phyloP scores from a whole-genome alignment of 2,113 vertebrate genomes.

The Oreotrochilus melanogaster region DNA sequence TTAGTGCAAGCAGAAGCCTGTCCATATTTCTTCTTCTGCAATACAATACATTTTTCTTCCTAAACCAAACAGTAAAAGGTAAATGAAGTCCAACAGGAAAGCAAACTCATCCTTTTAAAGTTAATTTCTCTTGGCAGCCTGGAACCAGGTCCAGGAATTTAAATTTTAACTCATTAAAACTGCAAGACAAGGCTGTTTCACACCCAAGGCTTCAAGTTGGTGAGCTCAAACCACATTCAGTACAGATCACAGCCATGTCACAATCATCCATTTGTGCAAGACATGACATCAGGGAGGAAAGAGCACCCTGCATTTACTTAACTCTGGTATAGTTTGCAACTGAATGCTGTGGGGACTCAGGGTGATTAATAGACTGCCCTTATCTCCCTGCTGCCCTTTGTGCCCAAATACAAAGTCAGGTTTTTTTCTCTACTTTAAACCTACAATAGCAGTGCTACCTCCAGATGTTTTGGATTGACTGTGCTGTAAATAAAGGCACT shows the following conservation, averaged over 20 bases:
- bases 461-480: not conserved
- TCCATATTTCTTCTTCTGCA: not conserved
- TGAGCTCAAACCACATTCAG: not conserved
- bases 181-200: not conserved
- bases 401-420: not conserved
- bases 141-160: not conserved
- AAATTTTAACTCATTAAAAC: not conserved
- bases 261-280: not conserved
- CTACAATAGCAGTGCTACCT: not conserved
- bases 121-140: not conserved
- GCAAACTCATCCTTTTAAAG: not conserved
- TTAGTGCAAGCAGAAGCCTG: not conserved
- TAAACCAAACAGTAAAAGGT: not conserved
- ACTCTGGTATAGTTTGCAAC: not conserved
- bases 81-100: not conserved
- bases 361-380: not conserved
- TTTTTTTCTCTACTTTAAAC: not conserved
- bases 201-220: not conserved
- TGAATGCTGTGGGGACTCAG: not conserved
- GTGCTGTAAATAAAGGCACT: not conserved
- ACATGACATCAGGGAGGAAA: not conserved
- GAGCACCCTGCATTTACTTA: not conserved
- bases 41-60: not conserved
- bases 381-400: not conserved
- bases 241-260: not conserved